Conservation (phyloP, 2,113 vertebrate species). For the Cinclus mexicanus region DNA sequence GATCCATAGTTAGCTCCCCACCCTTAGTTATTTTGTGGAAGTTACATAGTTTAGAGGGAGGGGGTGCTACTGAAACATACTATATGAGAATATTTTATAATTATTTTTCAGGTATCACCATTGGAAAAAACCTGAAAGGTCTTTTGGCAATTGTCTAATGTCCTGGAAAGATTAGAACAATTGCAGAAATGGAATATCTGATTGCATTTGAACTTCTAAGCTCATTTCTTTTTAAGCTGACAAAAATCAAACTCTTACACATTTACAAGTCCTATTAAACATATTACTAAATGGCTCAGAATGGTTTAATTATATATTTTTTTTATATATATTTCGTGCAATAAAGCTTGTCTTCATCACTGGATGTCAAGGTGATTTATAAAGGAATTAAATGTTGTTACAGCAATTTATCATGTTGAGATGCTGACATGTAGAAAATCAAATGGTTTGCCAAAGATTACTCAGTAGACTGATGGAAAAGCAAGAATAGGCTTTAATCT, state of each 20-base stretch:
- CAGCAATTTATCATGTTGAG: not conserved
- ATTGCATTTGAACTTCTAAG: not conserved
- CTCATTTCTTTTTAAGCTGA: not conserved
- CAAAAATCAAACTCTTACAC: not conserved
- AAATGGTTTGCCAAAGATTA: not conserved
- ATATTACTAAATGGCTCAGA: not conserved
- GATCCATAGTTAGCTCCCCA: not conserved
- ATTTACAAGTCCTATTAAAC: not conserved
- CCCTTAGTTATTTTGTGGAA: not conserved
- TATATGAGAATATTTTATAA: not conserved
- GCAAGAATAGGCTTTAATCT: not conserved
- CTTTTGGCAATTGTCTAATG: not conserved
- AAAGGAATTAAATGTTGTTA: not conserved
- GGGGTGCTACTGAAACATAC: not conserved
- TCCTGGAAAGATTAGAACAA: not conserved
- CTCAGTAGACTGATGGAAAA: not conserved
- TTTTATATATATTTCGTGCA: not conserved
- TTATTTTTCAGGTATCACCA: not conserved
- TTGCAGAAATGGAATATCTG: not conserved
- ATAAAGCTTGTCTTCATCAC: not conserved
- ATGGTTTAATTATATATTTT: not conserved
- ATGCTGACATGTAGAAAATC: not conserved
- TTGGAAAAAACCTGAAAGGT: not conserved
- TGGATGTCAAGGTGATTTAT: not conserved
- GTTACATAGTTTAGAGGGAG: not conserved